phyloP scores from a whole-genome alignment of 2,797 vertebrate species.

The Cirrhinus molitorella region DNA sequence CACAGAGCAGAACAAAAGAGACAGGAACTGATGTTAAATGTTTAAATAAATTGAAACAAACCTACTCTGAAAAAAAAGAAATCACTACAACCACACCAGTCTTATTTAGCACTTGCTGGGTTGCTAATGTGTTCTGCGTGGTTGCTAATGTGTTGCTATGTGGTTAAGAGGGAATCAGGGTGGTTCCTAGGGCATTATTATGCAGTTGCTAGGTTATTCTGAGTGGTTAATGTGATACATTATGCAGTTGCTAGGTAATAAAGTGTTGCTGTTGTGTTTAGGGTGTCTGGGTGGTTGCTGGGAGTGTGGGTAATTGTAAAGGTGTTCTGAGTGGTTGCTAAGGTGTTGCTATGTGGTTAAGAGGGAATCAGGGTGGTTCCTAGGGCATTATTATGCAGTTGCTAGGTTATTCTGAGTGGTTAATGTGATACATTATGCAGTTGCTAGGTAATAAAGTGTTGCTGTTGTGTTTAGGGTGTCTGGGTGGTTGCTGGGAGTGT shows the following conservation, averaged over 20 bases:
- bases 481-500: too few species aligned
- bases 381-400: not conserved
- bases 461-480: too few species aligned
- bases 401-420: not conserved
- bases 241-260: not conserved
- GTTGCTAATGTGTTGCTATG: not conserved
- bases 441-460: too few species aligned
- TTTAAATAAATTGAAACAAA: not conserved
- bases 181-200: not conserved
- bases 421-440: not conserved
- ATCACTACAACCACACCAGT: not conserved
- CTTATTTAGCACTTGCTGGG: not conserved
- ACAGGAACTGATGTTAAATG: conserved; percentile 8
- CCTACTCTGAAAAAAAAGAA: not conserved
- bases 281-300: not conserved
- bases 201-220: not conserved
- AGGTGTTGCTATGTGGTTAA: not conserved
- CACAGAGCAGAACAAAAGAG: conserved; percentile 11
- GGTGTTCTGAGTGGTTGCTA: too few species aligned
- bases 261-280: not conserved
- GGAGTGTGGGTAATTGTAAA: too few species aligned
- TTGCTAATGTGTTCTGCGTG: not conserved
- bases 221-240: not conserved
- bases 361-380: not conserved
- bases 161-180: not conserved